Evolutionary conservation across 1,140 invertebrate species (phyloP), one percentile per base, ranked within the genome.

Genomic region (Orussus abietinus): DNA sequence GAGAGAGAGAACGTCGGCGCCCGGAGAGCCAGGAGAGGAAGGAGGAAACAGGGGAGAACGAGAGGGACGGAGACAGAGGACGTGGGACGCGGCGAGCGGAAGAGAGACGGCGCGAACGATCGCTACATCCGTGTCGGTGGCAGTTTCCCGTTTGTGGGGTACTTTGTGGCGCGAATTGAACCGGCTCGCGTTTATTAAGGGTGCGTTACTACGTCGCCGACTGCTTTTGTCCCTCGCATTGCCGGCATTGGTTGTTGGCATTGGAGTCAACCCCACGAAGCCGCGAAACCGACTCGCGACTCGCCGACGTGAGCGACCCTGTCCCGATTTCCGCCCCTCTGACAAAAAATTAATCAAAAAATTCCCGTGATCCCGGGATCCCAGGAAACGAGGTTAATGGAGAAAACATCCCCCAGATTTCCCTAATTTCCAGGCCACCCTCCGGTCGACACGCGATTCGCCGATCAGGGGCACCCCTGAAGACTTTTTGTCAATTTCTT

Each of bases 101-200:
- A n/a, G n/a, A n/a, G n/a, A n/a, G n/a, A n/a, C n/a, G 34, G 36
- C 39, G 40, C 43, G 25, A 50, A 35, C 39, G 49, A 59, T 64
- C 45, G 53, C 47, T 57, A 60, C 51, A 51, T 57, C 52, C 61
- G 53, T 60, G 57, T 62, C 53, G 46, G 39, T 55, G 42, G 49
- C 57, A 62, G 59, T 51, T 58, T 59, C 49, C 44, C 52, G 49
- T 62, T 66, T 65, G 56, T 38, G 55, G 55, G 53, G 32, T 62
- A 66, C 55, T 64, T 62, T 62, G 57, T 49, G 58, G 58, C 36
- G 38, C 45, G 44, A 62, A 60, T 59, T 56, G 51, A 57, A 62
- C 43, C 51, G 28, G 14, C 51, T 21, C 25, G 21, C 48, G 41
- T 51, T 62, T 53, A 63, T 60, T 56, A 58, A 50, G 42, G 38